Base-by-base conservation (phyloP, 2,888 invertebrate genomes). In the Eristalis tenax region DNA sequence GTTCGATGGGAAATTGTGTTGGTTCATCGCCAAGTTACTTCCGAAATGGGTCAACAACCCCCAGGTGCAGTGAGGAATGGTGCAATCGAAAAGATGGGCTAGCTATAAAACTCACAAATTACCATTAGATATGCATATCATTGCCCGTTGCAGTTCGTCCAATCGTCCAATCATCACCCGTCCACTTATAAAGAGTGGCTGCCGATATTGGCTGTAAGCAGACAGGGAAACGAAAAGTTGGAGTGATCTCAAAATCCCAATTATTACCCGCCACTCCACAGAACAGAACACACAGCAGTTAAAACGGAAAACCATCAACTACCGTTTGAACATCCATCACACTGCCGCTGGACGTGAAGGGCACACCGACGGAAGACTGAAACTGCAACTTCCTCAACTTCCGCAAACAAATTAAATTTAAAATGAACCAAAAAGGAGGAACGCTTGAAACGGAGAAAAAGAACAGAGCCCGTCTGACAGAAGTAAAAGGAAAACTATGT, bases 401-500 rank as follows among this genome's bases (percentile, higher is more conserved):
- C 68, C 68, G 56, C 73, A 74, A 74, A 63, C 74, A 69, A 74
- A 74, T 74, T 81, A 81, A 81, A 74, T 61, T 50, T 26, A 75
- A 81, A 74, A 81, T 40, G 28, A 81, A 69, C 38, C n/a, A 13
- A 61, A 75, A 63, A 57, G 6, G 22, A 43, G 56, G 56, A 56
- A 5, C 6, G 26, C 26, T 50, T n/a, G 50, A 18, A 50, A n/a
- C 4, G 6, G 23, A 11, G 59, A 23, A 13, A 59, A 28, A 32
- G 56, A 57, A 75, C 50, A 8, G 1, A 32, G 32, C n/a, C 18
- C 50, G 50, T n/a, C 43, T 6, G 43, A 13, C 43, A 74, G 69
- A 38, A 56, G 74, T 76, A 76, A 82, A 82, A 82, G 65, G 70
- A 76, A 82, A 82, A 71, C 76, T 82, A 50, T 82, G 82, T 82